Base-by-base conservation (phyloP, 2,888 invertebrate species). In the Megastigmus dorsalis region DNA sequence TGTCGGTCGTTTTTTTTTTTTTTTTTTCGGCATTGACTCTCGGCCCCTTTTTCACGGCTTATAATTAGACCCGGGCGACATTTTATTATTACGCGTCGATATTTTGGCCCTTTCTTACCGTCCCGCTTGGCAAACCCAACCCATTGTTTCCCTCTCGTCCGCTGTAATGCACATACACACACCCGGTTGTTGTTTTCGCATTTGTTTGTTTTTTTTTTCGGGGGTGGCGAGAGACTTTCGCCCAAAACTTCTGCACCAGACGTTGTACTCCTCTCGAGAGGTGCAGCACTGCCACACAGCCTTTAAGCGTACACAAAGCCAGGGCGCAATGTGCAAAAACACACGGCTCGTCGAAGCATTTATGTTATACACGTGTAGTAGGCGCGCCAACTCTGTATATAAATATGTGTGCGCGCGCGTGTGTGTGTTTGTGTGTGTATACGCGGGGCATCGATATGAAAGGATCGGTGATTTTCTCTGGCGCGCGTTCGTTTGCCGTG, bases 61-160 rank as follows among this genome's bases (percentile, higher is more conserved):
- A 45, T 68, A 74, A 74, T 74, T 74, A 63, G 74, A 48, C 55
- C 67, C 38, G 48, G 62, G 54, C 62, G 62, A 68, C 55, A 48
- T 74, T 55, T n/a, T 62, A 57, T 55, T n/a, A 66, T 68, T 55
- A 20, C 48, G n/a, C 50, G 48, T 38, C 26, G 50, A 50, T 55
- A n/a, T 63, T 69, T 38, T 7, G 33, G 1, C 33, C n/a, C 23
- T n/a, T n/a, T n/a, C n/a, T n/a, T n/a, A 43, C 36, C 41, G 30
- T 55, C 9, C n/a, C 18, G 45, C 18, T n/a, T n/a, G n/a, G n/a
- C n/a, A n/a, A n/a, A n/a, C n/a, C n/a, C n/a, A n/a, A n/a, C 20
- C 41, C 13, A 26, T 36, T 50, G 18, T 33, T n/a, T 45, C 0
- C 7, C 0, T 10, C 23, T 13, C 3, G 18, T 23, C n/a, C n/a